These are phyloP conservation scores for Neomorphus geoffroyi DNA, from an alignment of 2,797 vertebrate species.

Conservation along the genomic window DNA sequence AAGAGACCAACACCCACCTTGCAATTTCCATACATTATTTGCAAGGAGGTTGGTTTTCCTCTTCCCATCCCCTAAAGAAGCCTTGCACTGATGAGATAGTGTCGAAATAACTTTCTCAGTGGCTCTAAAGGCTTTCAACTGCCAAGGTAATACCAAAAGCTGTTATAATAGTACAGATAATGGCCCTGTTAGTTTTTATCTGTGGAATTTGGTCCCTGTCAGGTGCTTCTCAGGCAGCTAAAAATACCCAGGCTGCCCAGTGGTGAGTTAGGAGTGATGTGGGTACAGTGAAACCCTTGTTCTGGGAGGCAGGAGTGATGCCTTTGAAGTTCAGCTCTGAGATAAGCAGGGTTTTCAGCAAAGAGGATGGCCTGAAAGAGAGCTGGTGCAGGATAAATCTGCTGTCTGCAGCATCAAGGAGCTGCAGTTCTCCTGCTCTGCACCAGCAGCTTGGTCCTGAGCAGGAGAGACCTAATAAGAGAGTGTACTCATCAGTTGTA, in stretches of 20 bases:
- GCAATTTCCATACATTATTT: not conserved
- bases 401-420: not conserved
- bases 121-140: not conserved
- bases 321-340: not conserved
- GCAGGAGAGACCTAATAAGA: not conserved
- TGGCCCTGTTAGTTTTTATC: not conserved
- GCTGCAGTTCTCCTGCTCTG: not conserved
- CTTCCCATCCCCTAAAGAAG: not conserved
- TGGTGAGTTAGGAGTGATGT: accelerated
- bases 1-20: no score
- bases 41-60: accelerated
- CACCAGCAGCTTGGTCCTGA: accelerated
- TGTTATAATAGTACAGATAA: not conserved
- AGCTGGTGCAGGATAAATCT: not conserved
- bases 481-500: no score
- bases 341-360: not conserved
- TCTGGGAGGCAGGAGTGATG: not conserved
- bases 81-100: not conserved
- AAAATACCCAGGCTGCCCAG: not conserved
- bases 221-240: not conserved
- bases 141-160: not conserved
- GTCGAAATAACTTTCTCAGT: not conserved
- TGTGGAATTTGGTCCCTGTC: not conserved
- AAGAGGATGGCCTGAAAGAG: not conserved
- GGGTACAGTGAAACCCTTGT: not conserved